Base-by-base conservation (phyloP, 2,888 invertebrate genomes). In the Drosophila colorata region DNA sequence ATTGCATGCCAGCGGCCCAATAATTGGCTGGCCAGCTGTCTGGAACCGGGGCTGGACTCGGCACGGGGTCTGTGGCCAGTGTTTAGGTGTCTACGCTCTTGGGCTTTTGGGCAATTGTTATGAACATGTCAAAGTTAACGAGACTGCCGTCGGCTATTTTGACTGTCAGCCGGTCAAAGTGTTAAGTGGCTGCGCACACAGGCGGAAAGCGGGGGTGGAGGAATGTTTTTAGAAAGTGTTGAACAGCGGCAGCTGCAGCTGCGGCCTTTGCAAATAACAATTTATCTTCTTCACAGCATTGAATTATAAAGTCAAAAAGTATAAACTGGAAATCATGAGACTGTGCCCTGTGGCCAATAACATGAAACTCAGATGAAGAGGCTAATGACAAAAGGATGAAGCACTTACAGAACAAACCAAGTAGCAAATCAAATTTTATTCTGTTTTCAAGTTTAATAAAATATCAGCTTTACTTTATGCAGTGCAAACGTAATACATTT, bases 111-210 rank as follows among this genome's bases (percentile, higher is more conserved):
- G 61, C 81, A 80, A 80, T 85, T 80, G 80, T 85, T 85, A 85
- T 87, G 85, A 87, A 85, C 87, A 85, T 84, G 87, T 84, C 87
- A 87, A 87, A 84, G 85, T 70, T 78, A 85, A 87, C 80, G 71
- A 87, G 74, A 68, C 13, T 37, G 57, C 80, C 68, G 57, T 63
- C 61, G 64, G 75, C 75, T 63, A 77, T 74, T 80, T 67, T 43
- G 69, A 65, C 79, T 87, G 84, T 84, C 84, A 84, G 87, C 77
- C 67, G 66, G 70, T 63, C 85, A 79, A 81, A 79, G 85, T 75
- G 85, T 72, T 87, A 87, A 87, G 77, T 81, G 85, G 59, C 46
- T 16, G n/a, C 35, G 18, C 47, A 61, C 28, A 7, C 14, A 35
- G 31, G 43, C 20, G 31, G 9, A n/a, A 23, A 44, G 57, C 43